Base-by-base conservation (phyloP, 1,140 invertebrate species). In the Steinernema khuongi region DNA sequence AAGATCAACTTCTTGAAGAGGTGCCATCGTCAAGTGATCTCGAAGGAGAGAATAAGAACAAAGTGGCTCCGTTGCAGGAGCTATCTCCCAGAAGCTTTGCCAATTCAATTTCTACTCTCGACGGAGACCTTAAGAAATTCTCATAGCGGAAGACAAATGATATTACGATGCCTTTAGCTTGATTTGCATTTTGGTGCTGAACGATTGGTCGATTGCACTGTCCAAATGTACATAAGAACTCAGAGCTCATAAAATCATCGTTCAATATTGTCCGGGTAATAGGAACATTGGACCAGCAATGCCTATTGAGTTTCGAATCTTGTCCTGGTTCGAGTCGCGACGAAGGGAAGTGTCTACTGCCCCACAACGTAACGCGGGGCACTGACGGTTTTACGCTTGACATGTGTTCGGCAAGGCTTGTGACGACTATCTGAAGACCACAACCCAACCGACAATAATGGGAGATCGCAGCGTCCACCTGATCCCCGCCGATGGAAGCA, bases 1-100 rank as follows among this genome's bases (percentile, higher is more conserved):
- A 60, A 17, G 50, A 60, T 22, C 50, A 87, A 79, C 11, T 60
- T 11, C 14, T 60, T 4, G 19, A 22, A 14, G 50, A 60, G 19
- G 14, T 22, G 14, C 50, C 50, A 22, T 60, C 50, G 7, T n/a
- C 36, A 26, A 60, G 4, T 22, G 50, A 60, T 4, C 14, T 14
- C 50, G 50, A 60, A 60, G 19, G 7, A 4, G 50, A 60, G 4
- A 7, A n/a, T 2, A 60, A 41, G 36, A 41, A 60, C 50, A 60
- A 60, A 60, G 50, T 60, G 4, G 50, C 50, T 4, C 50, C 50
- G 14, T 4, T 60, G 4, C 14, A 60, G 26, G 50, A 60, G 19
- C 7, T 22, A 2, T 17, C 50, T 7, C 50, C 50, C 7, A 7
- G 50, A 7, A 22, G 19, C 4, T 60, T 60, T 26, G 50, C 50